These are phyloP conservation scores for Oscheius sp. DNA, from an alignment of 2,888 invertebrate species.

Conservation along the genomic window DNA sequence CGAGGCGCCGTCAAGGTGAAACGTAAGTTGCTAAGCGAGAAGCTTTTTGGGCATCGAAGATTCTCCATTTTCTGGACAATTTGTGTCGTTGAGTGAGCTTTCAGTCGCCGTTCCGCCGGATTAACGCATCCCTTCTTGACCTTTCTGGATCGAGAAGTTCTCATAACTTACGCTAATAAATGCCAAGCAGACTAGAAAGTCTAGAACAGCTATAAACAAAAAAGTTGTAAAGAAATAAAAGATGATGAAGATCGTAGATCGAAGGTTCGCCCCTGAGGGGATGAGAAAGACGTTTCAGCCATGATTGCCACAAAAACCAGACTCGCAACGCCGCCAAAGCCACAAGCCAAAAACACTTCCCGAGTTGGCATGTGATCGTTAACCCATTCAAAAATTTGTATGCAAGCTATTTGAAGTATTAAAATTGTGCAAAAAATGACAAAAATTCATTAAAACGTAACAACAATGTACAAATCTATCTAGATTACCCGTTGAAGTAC, in stretches of 20 bases:
- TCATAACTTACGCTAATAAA: background rate
- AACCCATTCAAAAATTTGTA: conserved; percentile 1
- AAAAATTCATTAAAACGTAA: background rate
- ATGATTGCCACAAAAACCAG: conserved; percentile 30
- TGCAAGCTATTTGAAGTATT: too few species aligned
- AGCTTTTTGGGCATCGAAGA: background rate
- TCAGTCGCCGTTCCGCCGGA: background rate
- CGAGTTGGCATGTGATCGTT: conserved; percentile 10
- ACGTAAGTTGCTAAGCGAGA: conserved; percentile 25
- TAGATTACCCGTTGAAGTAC: background rate
- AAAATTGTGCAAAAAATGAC: background rate
- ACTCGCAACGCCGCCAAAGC: conserved; percentile 2
- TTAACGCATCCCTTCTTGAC: background rate
- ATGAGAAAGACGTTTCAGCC: conserved; percentile 11
- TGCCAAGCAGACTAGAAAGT: too few species aligned
- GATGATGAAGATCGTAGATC: background rate
- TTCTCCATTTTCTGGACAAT: background rate
- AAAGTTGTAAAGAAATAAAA: background rate
- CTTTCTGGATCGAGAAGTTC: background rate
- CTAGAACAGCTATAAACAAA: background rate
- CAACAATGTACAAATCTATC: background rate
- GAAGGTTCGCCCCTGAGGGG: background rate
- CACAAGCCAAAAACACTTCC: conserved; percentile 27
- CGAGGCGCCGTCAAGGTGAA: conserved; percentile 26
- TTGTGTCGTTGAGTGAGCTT: background rate